Evolutionary conservation across 2,888 invertebrate genomes (phyloP), one percentile per base, ranked within the genome.

Genomic region (Scaptomyza parva): DNA sequence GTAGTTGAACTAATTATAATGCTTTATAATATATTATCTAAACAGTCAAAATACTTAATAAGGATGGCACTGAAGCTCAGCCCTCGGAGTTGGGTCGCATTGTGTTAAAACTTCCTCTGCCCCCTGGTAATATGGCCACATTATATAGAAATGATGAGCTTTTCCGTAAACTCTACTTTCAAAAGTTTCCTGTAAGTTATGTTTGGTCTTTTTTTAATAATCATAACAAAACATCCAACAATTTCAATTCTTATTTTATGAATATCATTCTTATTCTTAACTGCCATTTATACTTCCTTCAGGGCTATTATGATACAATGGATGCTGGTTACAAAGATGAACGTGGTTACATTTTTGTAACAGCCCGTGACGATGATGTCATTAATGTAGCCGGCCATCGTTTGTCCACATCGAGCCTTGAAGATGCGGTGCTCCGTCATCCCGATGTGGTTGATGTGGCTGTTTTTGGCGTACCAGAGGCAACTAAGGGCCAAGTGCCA

Each of bases 301-400:
- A 92, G 92, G 92, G 91, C 1, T 91, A 88, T 70, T 92, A 98
- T 89, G 98, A 98, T 88, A 98, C 98, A 0, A 98, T 98, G 96
- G 98, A 98, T 89, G 97, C 97, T 0, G 98, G 98, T 0, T 97
- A 96, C 91, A 93, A 94, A 59, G 97, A 97, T 88, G 94, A 95
- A 54, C 94, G 95, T 74, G 97, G 97, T 0, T 96, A 96, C 57
- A 93, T 98, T 2, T 97, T 95, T 92, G 97, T 98, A 12, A 96
- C 97, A 51, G 96, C 98, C 0, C 93, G 98, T 30, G 97, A 97
- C 64, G 98, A 98, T 92, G 98, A 98, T 91, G 96, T 92, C 17
- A 98, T 98, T 83, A 98, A 98, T 90, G 98, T 98, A 1, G 97
- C 98, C 0, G 98, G 98, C 0, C 98, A 98, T 90, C 93, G 98